phyloP scores from a whole-genome alignment of 2,888 invertebrate genomes.

The Leucophenga maculata region DNA sequence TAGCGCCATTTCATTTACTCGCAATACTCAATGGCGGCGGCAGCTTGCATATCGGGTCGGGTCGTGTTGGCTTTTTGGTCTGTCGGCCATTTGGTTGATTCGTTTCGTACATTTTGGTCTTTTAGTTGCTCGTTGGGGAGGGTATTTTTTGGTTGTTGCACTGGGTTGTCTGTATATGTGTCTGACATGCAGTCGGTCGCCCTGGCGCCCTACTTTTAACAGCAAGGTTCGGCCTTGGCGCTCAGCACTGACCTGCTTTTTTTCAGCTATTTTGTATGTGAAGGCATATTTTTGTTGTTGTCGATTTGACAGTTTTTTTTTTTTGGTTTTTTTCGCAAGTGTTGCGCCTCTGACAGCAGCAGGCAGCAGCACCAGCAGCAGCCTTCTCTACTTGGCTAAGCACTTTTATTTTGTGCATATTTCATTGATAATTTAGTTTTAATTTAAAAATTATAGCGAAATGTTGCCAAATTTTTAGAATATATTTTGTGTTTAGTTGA shows the following conservation, averaged over 20 bases:
- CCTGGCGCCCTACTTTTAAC: slow-evolving; percentile 41
- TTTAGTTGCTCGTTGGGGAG: too few species aligned
- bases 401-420: neutral
- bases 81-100: slow-evolving; percentile 24
- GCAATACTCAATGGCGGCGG: slow-evolving; percentile 2
- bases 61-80: neutral
- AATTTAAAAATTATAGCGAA: slow-evolving; percentile 39
- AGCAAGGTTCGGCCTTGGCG: slow-evolving; percentile 62
- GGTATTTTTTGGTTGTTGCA: slow-evolving; percentile 12
- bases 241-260: slow-evolving; percentile 64
- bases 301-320: slow-evolving; percentile 32
- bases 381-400: neutral
- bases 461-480: slow-evolving; percentile 29
- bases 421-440: too few species aligned
- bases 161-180: too few species aligned
- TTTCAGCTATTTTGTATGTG: slow-evolving; percentile 25
- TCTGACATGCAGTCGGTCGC: slow-evolving; percentile 45
- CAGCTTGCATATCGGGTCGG: slow-evolving; percentile 20
- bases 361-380: too few species aligned
- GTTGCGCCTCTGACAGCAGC: slow-evolving; percentile 43
- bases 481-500: too few species aligned
- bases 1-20: slow-evolving; percentile 38
- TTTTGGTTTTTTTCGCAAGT: slow-evolving; percentile 37
- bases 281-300: slow-evolving; percentile 26
- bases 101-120: neutral